These are phyloP conservation scores for Cuculus canorus DNA, from an alignment of 2,797 vertebrate species.

Conservation along the genomic window DNA sequence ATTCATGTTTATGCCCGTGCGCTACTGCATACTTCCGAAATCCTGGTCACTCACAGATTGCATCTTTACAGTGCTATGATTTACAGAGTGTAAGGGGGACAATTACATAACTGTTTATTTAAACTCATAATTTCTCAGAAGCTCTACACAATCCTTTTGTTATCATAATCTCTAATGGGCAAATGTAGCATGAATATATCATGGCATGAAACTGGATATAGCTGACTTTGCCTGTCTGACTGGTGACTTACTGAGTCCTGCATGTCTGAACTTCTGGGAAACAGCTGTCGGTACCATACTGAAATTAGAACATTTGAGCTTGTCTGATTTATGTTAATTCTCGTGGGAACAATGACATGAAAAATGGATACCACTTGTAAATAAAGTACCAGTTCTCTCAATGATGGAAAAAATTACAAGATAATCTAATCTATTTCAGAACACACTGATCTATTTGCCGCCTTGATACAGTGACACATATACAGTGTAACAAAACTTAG, in stretches of 20 bases:
- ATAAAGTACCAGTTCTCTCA: slow-evolving; percentile 71
- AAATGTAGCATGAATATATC: slow-evolving; percentile 67
- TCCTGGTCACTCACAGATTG: slow-evolving; percentile 40
- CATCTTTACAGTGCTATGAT: slow-evolving; percentile 61
- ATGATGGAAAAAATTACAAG: not conserved
- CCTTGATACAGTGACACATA: not conserved
- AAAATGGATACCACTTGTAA: slow-evolving; percentile 78
- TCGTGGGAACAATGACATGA: slow-evolving; percentile 73
- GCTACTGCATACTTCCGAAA: slow-evolving; percentile 34
- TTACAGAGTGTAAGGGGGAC: slow-evolving; percentile 60
- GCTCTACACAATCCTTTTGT: slow-evolving; percentile 74
- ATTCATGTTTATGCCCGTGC: slow-evolving; percentile 34
- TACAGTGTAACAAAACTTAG: not conserved
- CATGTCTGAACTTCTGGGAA: slow-evolving; percentile 78
- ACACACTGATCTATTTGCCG: slow-evolving; percentile 49
- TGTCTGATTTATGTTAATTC: slow-evolving; percentile 80
- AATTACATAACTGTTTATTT: slow-evolving; percentile 76
- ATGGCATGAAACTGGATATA: slow-evolving; percentile 74
- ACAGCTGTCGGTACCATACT: slow-evolving; percentile 80
- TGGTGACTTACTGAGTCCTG: slow-evolving; percentile 71
- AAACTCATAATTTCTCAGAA: slow-evolving; percentile 62
- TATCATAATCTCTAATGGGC: slow-evolving; percentile 62
- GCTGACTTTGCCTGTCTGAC: slow-evolving; percentile 72
- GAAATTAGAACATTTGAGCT: slow-evolving; percentile 79
- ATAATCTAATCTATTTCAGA: slow-evolving; percentile 40